phyloP scores from a whole-genome alignment of 2,113 vertebrate genomes.

The Lagopus leucura region DNA sequence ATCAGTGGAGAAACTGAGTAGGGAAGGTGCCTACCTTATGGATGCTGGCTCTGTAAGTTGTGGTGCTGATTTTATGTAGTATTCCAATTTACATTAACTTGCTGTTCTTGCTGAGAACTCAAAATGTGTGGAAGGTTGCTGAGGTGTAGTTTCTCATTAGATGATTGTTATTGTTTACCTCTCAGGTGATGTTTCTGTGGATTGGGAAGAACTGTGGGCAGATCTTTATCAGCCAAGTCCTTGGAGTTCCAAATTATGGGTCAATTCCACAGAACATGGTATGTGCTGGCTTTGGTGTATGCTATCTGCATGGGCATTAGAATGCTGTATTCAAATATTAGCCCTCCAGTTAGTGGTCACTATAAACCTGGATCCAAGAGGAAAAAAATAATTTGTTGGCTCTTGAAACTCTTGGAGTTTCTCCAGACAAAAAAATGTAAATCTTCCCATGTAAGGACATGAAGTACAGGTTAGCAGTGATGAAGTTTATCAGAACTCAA shows the following conservation, averaged over 20 bases:
- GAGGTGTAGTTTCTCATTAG: neutral
- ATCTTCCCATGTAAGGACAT: neutral
- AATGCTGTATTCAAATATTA: neutral
- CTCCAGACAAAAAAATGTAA: neutral
- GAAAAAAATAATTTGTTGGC: neutral
- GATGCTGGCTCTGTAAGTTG: conserved; percentile 89
- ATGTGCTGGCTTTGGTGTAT: conserved; percentile 34
- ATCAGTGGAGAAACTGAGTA: conserved; percentile 92
- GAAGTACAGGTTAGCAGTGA: neutral
- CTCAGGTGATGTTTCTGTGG: conserved; percentile 91
- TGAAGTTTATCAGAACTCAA: neutral
- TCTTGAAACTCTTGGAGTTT: neutral
- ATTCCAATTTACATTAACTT: fast-evolving
- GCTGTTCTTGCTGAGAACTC: neutral
- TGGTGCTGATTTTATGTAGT: neutral
- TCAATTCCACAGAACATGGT: conserved; percentile 91
- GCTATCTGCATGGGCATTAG: neutral
- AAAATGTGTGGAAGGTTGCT: neutral
- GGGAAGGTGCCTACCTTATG: conserved; percentile 94
- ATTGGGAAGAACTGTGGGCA: conserved; percentile 90
- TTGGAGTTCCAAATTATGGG: conserved; percentile 88
- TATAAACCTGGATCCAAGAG: neutral
- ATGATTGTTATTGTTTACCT: neutral
- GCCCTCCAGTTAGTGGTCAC: neutral
- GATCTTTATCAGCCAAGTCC: conserved; percentile 88